These are phyloP conservation scores for Zaprionus africanus DNA, from an alignment of 1,140 invertebrate genomes.

Conservation along the genomic window DNA sequence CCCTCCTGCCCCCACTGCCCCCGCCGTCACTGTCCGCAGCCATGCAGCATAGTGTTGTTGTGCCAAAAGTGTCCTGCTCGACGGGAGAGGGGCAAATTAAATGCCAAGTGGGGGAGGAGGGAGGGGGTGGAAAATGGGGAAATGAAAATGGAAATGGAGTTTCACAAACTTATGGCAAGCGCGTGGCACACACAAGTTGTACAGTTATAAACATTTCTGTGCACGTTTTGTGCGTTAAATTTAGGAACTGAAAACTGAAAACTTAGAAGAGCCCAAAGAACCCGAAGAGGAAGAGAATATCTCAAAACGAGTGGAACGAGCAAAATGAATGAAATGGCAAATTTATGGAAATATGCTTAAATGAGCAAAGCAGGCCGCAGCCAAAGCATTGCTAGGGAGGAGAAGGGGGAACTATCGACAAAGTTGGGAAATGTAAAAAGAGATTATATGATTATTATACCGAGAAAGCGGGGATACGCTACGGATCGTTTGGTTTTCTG, in stretches of 20 bases:
- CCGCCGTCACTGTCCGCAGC: neutral
- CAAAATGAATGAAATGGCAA: conserved; percentile 43
- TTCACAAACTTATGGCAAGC: conserved; percentile 57
- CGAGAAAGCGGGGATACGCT: too few relatives aligned
- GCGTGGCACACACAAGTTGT: conserved; percentile 64
- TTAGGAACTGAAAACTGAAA: conserved; percentile 28
- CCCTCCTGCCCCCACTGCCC: neutral
- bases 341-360: conserved; percentile 49
- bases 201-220: conserved; percentile 73
- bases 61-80: conserved; percentile 73
- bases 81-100: conserved; percentile 5
- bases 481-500: too few relatives aligned
- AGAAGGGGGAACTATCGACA: conserved; percentile 2
- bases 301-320: conserved; percentile 12
- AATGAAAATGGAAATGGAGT: conserved; percentile 17
- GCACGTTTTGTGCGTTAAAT: conserved; percentile 72
- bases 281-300: neutral
- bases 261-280: neutral
- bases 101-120: neutral
- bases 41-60: conserved; percentile 35
- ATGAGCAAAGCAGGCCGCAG: conserved; percentile 27
- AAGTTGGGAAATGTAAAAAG: neutral
- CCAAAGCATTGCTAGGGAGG: conserved; percentile 6
- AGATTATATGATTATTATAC: neutral
- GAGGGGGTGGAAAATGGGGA: neutral